Base-by-base conservation (phyloP, 2,888 invertebrate species). In the Taenaris catops region DNA sequence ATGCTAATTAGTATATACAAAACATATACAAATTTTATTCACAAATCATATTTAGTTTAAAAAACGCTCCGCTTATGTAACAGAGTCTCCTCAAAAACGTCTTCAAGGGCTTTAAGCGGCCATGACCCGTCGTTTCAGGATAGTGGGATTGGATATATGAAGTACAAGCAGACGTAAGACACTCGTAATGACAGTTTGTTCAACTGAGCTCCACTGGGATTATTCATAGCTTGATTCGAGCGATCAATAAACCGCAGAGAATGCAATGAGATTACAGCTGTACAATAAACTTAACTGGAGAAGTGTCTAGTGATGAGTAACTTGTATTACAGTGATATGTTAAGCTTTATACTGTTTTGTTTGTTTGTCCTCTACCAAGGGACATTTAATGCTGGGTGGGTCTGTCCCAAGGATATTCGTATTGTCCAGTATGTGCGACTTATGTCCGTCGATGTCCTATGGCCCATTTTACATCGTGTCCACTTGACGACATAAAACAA, bases 41-140 rank as follows among this genome's bases (percentile, higher is more conserved):
- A n/a, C n/a, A n/a, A n/a, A n/a, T n/a, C n/a, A n/a, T 16, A 16
- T 16, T 16, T 1, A 16, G 16, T n/a, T n/a, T n/a, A n/a, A n/a
- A n/a, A n/a, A n/a, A n/a, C n/a, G n/a, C 64, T 60, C 58, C 63
- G 63, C 68, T 66, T 49, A 44, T 63, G 60, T 58, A 78, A 72
- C 70, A 68, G 65, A 69, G 63, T 59, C 69, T 48, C 54, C 46
- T 51, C 68, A 66, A 63, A 70, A 79, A 72, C 66, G 65, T 68
- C 73, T 80, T 83, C 84, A 83, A 86, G 83, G 84, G 83, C 83
- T 66, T 75, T 71, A 79, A 78, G 83, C 81, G 83, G 80, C 84
- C 84, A 72, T 86, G 84, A 84, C 84, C 83, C 76, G 69, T 39
- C 71, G 59, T 66, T 60, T 66, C 56, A 39, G 48, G 48, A 50